Evolutionary conservation across 1,140 invertebrate genomes (phyloP).

Genomic region (Diorhabda sublineata): DNA sequence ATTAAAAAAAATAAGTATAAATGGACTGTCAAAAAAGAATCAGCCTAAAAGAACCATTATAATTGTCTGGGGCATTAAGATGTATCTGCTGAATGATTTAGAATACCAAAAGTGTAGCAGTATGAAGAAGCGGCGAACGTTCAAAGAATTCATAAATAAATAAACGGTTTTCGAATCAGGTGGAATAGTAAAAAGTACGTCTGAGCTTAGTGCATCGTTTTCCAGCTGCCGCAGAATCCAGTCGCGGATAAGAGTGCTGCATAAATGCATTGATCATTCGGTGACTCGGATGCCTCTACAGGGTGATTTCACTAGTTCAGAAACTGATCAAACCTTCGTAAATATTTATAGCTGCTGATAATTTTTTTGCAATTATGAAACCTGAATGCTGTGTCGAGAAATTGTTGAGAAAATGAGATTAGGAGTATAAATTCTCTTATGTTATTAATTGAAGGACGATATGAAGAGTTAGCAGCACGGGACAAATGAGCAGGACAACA

Average conservation of each 20-base stretch:
- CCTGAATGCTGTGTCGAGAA: no score
- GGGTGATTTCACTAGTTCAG: background rate
- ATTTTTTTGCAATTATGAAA: no score
- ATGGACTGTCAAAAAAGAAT: conserved; percentile 3
- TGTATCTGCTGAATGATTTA: conserved; percentile 25
- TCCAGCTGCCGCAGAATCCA: conserved; percentile 34
- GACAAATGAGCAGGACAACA: no score
- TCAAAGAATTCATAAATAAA: conserved; percentile 25
- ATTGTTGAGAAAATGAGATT: no score
- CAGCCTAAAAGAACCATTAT: conserved; percentile 14
- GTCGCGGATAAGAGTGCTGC: conserved; percentile 37
- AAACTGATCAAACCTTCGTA: no score
- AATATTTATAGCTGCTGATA: no score
- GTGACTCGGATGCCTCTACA: conserved; percentile 20
- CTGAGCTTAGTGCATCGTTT: conserved; percentile 28
- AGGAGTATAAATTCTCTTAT: no score
- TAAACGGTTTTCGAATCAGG: conserved; percentile 23
- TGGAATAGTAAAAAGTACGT: conserved; percentile 31
- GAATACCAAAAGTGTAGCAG: conserved; percentile 23
- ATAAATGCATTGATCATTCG: conserved; percentile 43
- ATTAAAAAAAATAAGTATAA: conserved; percentile 9
- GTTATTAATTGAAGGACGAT: no score
- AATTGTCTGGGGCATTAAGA: conserved; percentile 27
- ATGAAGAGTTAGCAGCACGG: no score
- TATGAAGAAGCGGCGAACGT: conserved; percentile 21